These are phyloP conservation scores for Ricordea florida DNA, from an alignment of 92 coral and sea anemone genomes.

Conservation along the genomic window DNA sequence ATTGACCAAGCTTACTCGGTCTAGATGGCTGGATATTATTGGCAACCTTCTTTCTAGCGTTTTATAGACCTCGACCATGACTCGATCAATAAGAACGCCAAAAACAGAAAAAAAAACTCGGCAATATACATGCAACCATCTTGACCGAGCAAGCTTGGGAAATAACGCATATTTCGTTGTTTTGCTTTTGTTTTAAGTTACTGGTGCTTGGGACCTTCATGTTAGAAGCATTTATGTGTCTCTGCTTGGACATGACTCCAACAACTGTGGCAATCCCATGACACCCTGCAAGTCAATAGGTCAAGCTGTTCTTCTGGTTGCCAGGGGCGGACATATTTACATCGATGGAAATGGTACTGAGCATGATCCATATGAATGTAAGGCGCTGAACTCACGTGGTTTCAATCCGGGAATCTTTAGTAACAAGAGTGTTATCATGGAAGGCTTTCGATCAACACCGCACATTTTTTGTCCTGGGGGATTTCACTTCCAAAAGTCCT, in stretches of 20 bases:
- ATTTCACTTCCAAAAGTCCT: background rate
- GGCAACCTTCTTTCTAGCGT: too few relatives aligned
- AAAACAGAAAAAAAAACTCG: too few relatives aligned
- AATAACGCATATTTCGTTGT: too few relatives aligned
- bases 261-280: slow-evolving; percentile 1
- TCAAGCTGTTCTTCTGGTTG: slow-evolving; percentile 30
- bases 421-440: slow-evolving; percentile 19
- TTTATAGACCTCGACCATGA: too few relatives aligned
- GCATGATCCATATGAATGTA: slow-evolving; percentile 16
- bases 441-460: background rate
- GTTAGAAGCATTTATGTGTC: slow-evolving; percentile 8
- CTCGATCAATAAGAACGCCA: too few relatives aligned
- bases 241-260: slow-evolving; percentile 13
- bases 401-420: slow-evolving; percentile 3
- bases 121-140: too few relatives aligned
- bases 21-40: too few relatives aligned
- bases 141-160: too few relatives aligned
- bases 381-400: background rate
- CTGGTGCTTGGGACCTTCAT: background rate
- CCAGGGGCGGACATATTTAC: slow-evolving; percentile 14
- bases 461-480: background rate
- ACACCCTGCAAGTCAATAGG: slow-evolving; percentile 44
- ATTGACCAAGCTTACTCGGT: too few relatives aligned
- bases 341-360: slow-evolving; percentile 54
- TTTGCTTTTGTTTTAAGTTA: too few relatives aligned